Evolutionary conservation across 1,140 invertebrate species (phyloP), one percentile per base, ranked within the genome.

Genomic region (Armadillidium nasatum): DNA sequence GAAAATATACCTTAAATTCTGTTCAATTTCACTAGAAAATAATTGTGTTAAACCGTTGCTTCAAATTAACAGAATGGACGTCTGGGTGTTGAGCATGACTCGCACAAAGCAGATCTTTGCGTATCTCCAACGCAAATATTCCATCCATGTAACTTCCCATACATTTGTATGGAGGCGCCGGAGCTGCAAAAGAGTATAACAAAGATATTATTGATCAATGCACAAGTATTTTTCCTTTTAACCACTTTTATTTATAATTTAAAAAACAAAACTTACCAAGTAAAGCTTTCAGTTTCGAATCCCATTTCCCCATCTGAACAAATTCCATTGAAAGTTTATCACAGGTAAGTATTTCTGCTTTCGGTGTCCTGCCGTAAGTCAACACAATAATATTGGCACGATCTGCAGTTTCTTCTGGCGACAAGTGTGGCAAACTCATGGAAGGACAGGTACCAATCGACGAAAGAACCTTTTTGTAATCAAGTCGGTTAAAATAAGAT

Each of bases 261-360:
- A 33, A 33, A 33, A 33, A 33, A 33, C 1, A 33, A 33, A 70
- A 82, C 86, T 87, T 83, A 90, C 90, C 89, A 81, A 93, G 85
- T 80, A 93, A 87, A 70, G 88, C 88, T 81, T 90, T 88, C 71
- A 93, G 87, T 83, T 89, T 90, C 79, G 91, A 89, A 46, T 82
- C 82, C 23, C 78, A 44, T 44, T 88, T 87, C 15, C 89, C 88
- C 21, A 84, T 83, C 44, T 87, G 87, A 44, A 89, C 89, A 68
- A 94, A 86, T 82, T 93, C 91, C 78, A 89, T 84, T 22, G 90
- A 91, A 73, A 93, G 86, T 80, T 89, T 86, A 81, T 94, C 92
- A 85, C 91, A 93, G 79, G 93, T 92, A 75, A 93, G 87, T 84
- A 94, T 93, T 82, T 93, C 92, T 71, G 90, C 88, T 15, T 90